Conservation (phyloP, 1,140 invertebrate genomes). For the Amphibalanus amphitrite region DNA sequence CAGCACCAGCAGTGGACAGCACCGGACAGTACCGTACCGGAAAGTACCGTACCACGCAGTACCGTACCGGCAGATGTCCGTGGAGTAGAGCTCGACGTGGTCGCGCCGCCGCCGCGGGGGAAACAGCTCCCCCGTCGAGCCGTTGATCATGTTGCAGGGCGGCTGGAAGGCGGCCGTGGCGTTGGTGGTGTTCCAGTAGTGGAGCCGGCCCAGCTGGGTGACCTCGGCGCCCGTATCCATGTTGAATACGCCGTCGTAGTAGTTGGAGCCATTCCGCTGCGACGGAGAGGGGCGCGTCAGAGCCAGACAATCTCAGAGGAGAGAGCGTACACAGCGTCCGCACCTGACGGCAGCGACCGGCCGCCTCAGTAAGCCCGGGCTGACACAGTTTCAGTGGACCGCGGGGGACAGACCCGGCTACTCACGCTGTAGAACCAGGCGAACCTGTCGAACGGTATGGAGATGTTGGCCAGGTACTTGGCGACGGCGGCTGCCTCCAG, state of each 20-base stretch:
- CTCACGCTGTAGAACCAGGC: not conserved
- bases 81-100: constrained; percentile 20
- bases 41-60: no score
- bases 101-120: constrained; percentile 33
- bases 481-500: constrained; percentile 23
- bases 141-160: constrained; percentile 25
- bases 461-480: constrained; percentile 33
- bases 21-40: no score
- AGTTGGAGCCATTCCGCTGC: constrained; percentile 43
- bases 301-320: no score
- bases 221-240: constrained; percentile 54
- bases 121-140: constrained; percentile 56
- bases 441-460: constrained; percentile 55
- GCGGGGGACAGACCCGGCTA: no score
- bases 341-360: no score
- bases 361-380: no score
- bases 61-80: constrained; percentile 23
- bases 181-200: constrained; percentile 46
- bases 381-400: no score
- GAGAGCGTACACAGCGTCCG: no score
- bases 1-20: no score
- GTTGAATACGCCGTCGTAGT: constrained; percentile 52
- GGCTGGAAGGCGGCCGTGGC: constrained; percentile 24
- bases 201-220: constrained; percentile 39
- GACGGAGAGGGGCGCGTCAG: no score